Percentiles rank a stretch among this genome's conserved stretches.
Conservation (phyloP, 2,888 invertebrate genomes). For the Hirtodrosophila trivittata region DNA sequence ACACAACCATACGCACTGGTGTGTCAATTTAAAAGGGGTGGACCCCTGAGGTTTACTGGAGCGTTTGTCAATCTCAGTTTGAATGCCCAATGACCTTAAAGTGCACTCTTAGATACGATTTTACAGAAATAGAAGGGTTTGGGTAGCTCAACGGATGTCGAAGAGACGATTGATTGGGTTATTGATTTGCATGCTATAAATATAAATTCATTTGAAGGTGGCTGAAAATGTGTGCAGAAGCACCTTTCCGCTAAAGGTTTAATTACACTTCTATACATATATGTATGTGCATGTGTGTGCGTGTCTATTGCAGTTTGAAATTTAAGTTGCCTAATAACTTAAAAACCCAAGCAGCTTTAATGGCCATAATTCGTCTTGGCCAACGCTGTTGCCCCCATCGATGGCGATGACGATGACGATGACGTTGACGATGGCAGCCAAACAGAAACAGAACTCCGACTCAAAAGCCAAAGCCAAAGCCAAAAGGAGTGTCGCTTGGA, state of each 20-base stretch:
- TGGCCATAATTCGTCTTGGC: slow-evolving; percentile 70
- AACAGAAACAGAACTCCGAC: slow-evolving; percentile 36
- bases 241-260: slow-evolving; percentile 19
- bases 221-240: not conserved
- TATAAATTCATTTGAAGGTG: not conserved
- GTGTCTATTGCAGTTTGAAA: slow-evolving; percentile 48
- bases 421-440: slow-evolving; percentile 36
- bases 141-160: slow-evolving; percentile 3
- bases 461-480: slow-evolving; percentile 24
- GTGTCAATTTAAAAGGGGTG: slow-evolving; percentile 21
- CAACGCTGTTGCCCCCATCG: slow-evolving; percentile 24
- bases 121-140: not conserved
- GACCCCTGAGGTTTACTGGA: not conserved
- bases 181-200: slow-evolving; percentile 27
- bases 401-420: slow-evolving; percentile 30
- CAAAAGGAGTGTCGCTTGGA: slow-evolving; percentile 58
- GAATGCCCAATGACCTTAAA: slow-evolving; percentile 66
- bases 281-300: not conserved
- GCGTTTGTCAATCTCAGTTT: not conserved
- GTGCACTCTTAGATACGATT: slow-evolving; percentile 37
- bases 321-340: slow-evolving; percentile 72
- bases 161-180: slow-evolving; percentile 10
- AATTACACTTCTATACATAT: not conserved
- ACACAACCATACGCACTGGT: not conserved
- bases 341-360: slow-evolving; percentile 74